Percentiles rank a stretch among this genome's conserved stretches.
These are phyloP conservation scores for Corvus moneduloides DNA, from an alignment of 2,113 vertebrate genomes.

Conservation along the genomic window DNA sequence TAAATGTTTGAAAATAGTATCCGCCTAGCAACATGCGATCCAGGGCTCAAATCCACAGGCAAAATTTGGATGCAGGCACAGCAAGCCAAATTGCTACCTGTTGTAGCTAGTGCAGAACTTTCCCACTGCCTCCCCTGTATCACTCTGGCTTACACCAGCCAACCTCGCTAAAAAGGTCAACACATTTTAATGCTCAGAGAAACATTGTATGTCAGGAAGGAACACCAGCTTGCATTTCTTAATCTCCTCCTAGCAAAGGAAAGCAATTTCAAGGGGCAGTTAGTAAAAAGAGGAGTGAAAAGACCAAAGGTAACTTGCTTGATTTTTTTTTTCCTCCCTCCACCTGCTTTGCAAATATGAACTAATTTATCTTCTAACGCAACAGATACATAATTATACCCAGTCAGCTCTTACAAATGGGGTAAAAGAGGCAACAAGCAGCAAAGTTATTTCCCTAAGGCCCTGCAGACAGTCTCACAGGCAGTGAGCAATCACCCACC, in stretches of 20 bases:
- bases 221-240: not conserved
- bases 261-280: not conserved
- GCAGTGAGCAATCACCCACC: not conserved
- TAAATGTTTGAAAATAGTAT: constrained; percentile 62
- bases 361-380: constrained; percentile 35
- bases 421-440: constrained; percentile 16
- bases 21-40: not conserved
- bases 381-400: constrained; percentile 31
- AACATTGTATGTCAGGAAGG: not conserved
- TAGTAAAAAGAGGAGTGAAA: not conserved
- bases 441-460: constrained; percentile 37
- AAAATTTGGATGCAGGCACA: not conserved
- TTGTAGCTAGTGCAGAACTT: not conserved
- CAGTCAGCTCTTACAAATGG: constrained; percentile 5
- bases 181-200: not conserved
- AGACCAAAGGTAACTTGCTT: not conserved
- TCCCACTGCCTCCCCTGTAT: not conserved
- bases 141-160: not conserved
- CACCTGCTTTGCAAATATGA: constrained; percentile 17
- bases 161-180: not conserved
- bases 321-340: not conserved
- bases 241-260: not conserved
- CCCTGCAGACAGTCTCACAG: not conserved
- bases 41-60: not conserved
- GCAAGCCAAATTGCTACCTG: constrained; percentile 27